Evolutionary conservation across 2,797 vertebrate genomes (phyloP), one percentile per base, ranked within the genome.

Genomic region (Moxostoma hubbsi): DNA sequence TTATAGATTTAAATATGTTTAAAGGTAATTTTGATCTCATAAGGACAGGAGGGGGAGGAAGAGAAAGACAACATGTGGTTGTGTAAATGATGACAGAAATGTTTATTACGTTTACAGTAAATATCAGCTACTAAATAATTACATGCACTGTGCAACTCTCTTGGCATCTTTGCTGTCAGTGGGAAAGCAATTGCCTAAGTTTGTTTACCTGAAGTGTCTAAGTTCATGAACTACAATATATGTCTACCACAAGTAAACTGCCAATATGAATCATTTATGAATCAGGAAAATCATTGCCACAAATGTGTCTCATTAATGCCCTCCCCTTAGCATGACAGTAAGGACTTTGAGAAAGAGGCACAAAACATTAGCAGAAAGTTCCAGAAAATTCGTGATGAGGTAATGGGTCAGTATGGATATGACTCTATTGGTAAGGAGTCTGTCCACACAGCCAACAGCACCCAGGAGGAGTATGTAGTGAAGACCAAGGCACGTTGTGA

Each of bases 401-500:
- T 98, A 12, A 85, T 91, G 5, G 91, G 82, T 0, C 70, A 93
- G 2, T 89, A 88, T 0, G 96, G 96, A 4, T 92, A 91, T n/a
- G 78, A 89, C 36, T 74, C 7, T 0, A 54, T 78, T 13, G 51
- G 69, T 43, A 61, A 58, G 0, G n/a, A 79, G 5, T 16, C 70
- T 12, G 1, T 43, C 0, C 12, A 18, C 15, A 15, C 13, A 0
- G 54, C 51, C 0, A 81, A 85, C 63, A 90, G 86, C 74, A 96
- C 96, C 0, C 97, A 98, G 89, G 85, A 95, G 68, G 77, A 87
- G 49, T 96, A 93, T 0, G 90, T 91, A 71, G 0, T 11, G 36
- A 96, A 92, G 82, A 97, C 96, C 53, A 90, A 46, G 79, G 87
- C 89, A 86, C 96, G 95, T 12, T 98, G 97, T 57, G 68, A 91